Percentiles rank a stretch among this genome's conserved stretches.
Evolutionary conservation across 2,113 vertebrate genomes (phyloP).

Genomic region (Hydrochoerus hydrochaeris): DNA sequence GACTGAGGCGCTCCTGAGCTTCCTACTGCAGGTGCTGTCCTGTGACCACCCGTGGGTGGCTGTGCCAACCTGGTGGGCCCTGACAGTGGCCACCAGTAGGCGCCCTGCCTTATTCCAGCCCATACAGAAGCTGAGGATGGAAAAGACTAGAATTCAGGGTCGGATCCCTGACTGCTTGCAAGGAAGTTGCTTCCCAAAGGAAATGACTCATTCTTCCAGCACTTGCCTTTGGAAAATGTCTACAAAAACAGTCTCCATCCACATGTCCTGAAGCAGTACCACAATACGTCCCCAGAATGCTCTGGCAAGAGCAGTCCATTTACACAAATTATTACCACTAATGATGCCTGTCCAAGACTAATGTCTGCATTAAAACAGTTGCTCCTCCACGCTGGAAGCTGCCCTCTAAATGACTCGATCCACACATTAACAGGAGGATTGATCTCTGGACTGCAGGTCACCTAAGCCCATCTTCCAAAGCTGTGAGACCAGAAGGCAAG

Average conservation of each 20-base stretch:
- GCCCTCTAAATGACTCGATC: background rate
- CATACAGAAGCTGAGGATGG: background rate
- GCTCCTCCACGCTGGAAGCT: background rate
- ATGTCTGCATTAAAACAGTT: background rate
- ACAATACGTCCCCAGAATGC: background rate
- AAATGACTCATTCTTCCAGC: background rate
- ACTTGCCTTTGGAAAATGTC: conserved; percentile 7
- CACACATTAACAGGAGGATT: background rate
- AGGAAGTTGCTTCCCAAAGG: background rate
- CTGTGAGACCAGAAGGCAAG: background rate
- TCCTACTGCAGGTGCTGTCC: too few species aligned
- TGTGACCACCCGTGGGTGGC: background rate
- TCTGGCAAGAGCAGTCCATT: background rate
- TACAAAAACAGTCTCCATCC: background rate
- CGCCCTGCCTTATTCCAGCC: rapidly evolving
- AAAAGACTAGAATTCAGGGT: background rate
- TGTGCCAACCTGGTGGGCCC: background rate
- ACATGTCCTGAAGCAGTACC: background rate
- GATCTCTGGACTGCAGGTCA: background rate
- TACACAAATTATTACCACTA: background rate
- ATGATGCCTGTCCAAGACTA: background rate
- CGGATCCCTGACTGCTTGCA: background rate
- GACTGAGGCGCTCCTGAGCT: background rate
- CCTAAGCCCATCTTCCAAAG: background rate
- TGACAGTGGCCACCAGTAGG: background rate